Evolutionary conservation across 2,888 invertebrate species (phyloP).

Genomic region (Sthenelais limicola): DNA sequence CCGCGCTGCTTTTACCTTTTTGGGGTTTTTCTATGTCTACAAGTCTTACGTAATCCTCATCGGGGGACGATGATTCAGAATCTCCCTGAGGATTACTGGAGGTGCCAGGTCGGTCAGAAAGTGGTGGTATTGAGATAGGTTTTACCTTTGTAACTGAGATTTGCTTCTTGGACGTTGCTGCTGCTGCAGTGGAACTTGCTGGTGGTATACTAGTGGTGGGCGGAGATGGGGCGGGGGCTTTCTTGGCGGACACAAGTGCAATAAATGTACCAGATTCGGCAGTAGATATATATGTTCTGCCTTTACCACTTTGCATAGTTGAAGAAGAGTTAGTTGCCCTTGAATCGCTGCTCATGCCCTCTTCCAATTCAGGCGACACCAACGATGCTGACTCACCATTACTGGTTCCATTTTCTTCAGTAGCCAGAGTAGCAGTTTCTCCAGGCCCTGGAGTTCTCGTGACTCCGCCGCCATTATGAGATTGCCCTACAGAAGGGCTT

Average conservation of each 20-base stretch:
- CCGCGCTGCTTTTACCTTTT: slow-evolving; percentile 11
- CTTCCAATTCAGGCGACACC: no score
- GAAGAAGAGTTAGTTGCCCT: no score
- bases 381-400: no score
- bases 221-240: background rate
- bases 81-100: background rate
- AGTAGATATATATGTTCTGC: background rate
- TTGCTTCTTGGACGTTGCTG: background rate
- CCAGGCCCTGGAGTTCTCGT: no score
- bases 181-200: no score
- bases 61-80: background rate
- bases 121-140: slow-evolving; percentile 28
- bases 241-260: slow-evolving; percentile 9
- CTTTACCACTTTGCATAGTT: no score
- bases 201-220: background rate
- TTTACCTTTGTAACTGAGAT: slow-evolving; percentile 6
- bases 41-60: background rate
- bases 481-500: slow-evolving; percentile 10
- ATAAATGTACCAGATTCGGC: slow-evolving; percentile 28
- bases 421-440: no score
- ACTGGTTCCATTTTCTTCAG: no score
- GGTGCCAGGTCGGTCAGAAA: slow-evolving; percentile 2
- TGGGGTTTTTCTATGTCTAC: background rate
- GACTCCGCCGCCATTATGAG: no score
- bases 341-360: no score